Evolutionary conservation across 2,888 invertebrate genomes (phyloP).

Genomic region (Polyommatus iphigenia): DNA sequence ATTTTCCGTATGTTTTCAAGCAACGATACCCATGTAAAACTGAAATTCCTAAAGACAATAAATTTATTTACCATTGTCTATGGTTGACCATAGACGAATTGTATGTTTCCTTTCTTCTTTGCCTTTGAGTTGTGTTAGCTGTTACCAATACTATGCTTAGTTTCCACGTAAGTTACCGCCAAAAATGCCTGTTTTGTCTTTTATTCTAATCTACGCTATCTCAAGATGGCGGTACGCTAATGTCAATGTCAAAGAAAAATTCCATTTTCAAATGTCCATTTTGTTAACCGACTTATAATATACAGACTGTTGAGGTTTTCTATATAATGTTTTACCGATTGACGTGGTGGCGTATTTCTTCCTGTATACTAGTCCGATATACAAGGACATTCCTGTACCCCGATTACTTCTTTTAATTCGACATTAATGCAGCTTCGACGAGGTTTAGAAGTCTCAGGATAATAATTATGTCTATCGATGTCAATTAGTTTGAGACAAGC

Average conservation of each 20-base stretch:
- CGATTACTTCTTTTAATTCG: not conserved
- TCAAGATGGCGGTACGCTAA: not conserved
- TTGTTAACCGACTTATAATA: slow-evolving; percentile 5
- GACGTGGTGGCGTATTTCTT: slow-evolving; percentile 10
- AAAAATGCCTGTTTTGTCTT: not conserved
- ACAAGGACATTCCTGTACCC: slow-evolving; percentile 1
- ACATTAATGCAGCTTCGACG: not conserved
- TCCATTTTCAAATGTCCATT: slow-evolving; percentile 11
- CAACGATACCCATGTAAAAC: slow-evolving; percentile 28
- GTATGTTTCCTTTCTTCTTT: slow-evolving; percentile 7
- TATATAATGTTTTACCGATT: slow-evolving; percentile 15
- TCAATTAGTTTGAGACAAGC: no score
- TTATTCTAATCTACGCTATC: not conserved
- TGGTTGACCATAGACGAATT: slow-evolving; percentile 21
- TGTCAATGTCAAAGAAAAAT: not conserved
- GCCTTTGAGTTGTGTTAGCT: not conserved
- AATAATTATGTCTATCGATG: no score
- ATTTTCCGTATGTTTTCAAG: not conserved
- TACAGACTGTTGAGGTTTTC: slow-evolving; percentile 13
- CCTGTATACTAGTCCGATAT: slow-evolving; percentile 25
- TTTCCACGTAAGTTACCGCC: not conserved
- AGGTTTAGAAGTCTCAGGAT: not conserved
- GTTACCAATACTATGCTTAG: slow-evolving; percentile 6
- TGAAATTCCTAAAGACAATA: slow-evolving; percentile 30
- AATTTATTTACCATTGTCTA: slow-evolving; percentile 23